Evolutionary conservation across 2,797 vertebrate genomes (phyloP).

Genomic region (Typhlichthys eigenmanni): DNA sequence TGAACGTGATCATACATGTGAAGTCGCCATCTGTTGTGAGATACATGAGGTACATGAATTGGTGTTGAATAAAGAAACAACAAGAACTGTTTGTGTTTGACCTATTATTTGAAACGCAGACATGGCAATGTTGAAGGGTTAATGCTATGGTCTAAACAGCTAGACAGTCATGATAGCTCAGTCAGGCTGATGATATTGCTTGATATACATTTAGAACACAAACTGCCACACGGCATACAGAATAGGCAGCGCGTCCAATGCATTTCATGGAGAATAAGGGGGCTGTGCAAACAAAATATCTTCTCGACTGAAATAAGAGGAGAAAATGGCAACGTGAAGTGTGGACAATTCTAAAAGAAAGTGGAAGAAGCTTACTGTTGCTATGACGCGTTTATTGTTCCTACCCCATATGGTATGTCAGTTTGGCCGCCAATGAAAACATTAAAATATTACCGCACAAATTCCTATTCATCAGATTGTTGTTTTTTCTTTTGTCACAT

Average conservation of each 20-base stretch:
- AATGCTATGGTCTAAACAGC: slow-evolving; percentile 41
- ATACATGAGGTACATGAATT: slow-evolving; percentile 5
- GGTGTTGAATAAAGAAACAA: slow-evolving; percentile 30
- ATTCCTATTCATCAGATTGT: no score
- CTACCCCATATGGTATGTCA: no score
- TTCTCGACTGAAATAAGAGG: no score
- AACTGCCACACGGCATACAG: slow-evolving; percentile 44
- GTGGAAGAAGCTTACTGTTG: no score
- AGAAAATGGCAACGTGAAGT: no score
- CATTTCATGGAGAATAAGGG: slow-evolving; percentile 12
- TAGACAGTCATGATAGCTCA: slow-evolving; percentile 41
- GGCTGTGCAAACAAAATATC: neutral
- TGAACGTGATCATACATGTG: slow-evolving; percentile 18
- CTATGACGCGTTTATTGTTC: no score
- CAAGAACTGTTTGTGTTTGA: slow-evolving; percentile 40
- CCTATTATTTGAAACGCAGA: slow-evolving; percentile 58
- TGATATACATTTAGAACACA: slow-evolving; percentile 61
- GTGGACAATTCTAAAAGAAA: no score
- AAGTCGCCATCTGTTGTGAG: slow-evolving; percentile 14
- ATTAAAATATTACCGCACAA: no score
- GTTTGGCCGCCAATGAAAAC: no score
- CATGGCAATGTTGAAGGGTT: slow-evolving; percentile 42
- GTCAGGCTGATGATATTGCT: slow-evolving; percentile 62
- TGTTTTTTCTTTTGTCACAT: no score
- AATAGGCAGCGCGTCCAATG: slow-evolving; percentile 55